Evolutionary conservation across 2,113 vertebrate species (phyloP).

Genomic region (Lampris megalopsis): DNA sequence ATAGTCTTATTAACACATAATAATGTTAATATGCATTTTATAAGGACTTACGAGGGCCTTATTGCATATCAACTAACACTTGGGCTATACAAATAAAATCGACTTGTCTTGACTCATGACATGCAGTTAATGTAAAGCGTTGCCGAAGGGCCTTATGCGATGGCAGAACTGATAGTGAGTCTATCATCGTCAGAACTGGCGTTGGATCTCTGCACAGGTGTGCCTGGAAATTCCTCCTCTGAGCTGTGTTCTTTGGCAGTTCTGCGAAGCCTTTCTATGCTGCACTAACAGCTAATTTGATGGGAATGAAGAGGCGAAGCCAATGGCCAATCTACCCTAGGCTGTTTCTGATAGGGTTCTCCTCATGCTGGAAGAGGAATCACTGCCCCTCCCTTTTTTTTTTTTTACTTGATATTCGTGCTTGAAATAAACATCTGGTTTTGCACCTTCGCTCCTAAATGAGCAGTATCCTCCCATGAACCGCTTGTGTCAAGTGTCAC

Average conservation of each 20-base stretch:
- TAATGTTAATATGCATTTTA: too few relatives aligned
- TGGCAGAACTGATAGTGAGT: neutral
- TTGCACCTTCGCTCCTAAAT: slow-evolving; percentile 1
- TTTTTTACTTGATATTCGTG: slow-evolving; percentile 23
- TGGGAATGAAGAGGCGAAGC: slow-evolving; percentile 26
- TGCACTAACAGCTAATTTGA: slow-evolving; percentile 39
- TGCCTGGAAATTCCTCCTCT: slow-evolving; percentile 10
- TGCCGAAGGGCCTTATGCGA: neutral
- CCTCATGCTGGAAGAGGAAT: slow-evolving; percentile 16
- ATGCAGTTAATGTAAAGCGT: neutral
- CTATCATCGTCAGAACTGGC: slow-evolving; percentile 1
- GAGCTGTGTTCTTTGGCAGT: slow-evolving; percentile 28
- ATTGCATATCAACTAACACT: too few relatives aligned
- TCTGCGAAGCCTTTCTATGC: slow-evolving; percentile 37
- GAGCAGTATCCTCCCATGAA: slow-evolving; percentile 6
- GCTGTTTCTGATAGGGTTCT: slow-evolving; percentile 1
- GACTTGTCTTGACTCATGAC: too few relatives aligned
- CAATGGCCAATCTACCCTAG: neutral
- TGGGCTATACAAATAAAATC: too few relatives aligned
- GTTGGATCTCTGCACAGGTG: slow-evolving; percentile 11
- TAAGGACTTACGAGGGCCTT: too few relatives aligned
- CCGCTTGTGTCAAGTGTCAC: slow-evolving; percentile 31
- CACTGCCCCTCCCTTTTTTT: neutral
- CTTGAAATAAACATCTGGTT: slow-evolving; percentile 33
- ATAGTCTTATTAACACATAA: too few relatives aligned